These are phyloP conservation scores for Epinotia demarniana DNA, from an alignment of 2,888 invertebrate genomes.

Conservation along the genomic window DNA sequence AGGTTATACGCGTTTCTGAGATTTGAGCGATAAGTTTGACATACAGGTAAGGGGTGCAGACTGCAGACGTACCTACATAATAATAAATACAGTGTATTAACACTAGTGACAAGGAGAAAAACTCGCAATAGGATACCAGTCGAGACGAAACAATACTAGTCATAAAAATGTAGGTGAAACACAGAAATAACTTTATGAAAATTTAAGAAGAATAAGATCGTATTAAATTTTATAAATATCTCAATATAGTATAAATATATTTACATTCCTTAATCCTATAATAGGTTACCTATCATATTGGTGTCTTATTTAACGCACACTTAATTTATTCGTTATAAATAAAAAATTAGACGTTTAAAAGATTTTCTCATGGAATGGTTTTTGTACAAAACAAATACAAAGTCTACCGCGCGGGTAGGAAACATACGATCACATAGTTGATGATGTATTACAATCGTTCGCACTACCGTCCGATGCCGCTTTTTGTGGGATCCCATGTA, in stretches of 20 bases:
- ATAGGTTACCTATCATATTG: conserved; percentile 70
- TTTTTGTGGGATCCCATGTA: background rate
- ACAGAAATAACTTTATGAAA: conserved; percentile 74
- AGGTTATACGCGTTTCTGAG: conserved; percentile 36
- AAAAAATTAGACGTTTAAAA: conserved; percentile 77
- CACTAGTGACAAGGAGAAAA: conserved; percentile 59
- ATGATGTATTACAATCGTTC: conserved; percentile 54
- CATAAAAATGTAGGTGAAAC: conserved; percentile 61
- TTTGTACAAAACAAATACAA: conserved; percentile 83
- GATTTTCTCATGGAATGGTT: conserved; percentile 81
- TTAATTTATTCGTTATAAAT: conserved; percentile 76
- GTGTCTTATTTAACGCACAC: conserved; percentile 83
- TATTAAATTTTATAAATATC: conserved; percentile 84
- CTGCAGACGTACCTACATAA: conserved; percentile 69
- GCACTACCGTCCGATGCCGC: background rate
- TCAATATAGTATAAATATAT: conserved; percentile 84
- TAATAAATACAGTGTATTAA: conserved; percentile 58
- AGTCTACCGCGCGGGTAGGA: conserved; percentile 75
- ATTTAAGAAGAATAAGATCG: conserved; percentile 81
- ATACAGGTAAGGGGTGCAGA: conserved; percentile 58
- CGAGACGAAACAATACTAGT: conserved; percentile 61
- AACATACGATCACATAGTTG: conserved; percentile 74
- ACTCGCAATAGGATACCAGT: conserved; percentile 67
- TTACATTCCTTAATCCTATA: conserved; percentile 80
- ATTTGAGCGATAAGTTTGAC: conserved; percentile 62